phyloP scores from a whole-genome alignment of 2,888 invertebrate species.

The Abrostola triplasia region DNA sequence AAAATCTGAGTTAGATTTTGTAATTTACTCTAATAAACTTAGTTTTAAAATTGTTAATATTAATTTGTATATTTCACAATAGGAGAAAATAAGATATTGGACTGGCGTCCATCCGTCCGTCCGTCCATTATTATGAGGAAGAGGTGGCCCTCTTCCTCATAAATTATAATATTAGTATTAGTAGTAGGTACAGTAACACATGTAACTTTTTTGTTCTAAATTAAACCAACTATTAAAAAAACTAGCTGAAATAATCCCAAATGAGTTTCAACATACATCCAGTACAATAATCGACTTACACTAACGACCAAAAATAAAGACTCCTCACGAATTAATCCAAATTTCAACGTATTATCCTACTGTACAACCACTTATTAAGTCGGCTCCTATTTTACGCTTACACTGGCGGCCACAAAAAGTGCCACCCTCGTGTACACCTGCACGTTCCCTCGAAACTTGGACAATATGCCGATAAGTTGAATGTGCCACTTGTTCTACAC shows the following conservation, averaged over 20 bases:
- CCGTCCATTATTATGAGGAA: no score
- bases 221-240: no score
- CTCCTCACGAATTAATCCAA: conserved; percentile 68
- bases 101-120: no score
- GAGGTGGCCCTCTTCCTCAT: no score
- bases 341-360: conserved; percentile 69
- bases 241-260: conserved; percentile 7
- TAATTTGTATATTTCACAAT: no score
- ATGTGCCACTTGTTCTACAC: conserved; percentile 64
- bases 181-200: no score
- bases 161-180: no score
- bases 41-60: no score
- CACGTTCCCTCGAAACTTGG: conserved; percentile 79
- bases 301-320: conserved; percentile 57
- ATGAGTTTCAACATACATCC: not conserved
- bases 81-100: no score
- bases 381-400: conserved; percentile 81
- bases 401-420: conserved; percentile 76
- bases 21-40: no score
- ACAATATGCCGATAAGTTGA: conserved; percentile 72
- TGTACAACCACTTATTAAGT: conserved; percentile 84
- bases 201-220: no score
- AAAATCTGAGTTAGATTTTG: no score
- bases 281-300: conserved; percentile 61
- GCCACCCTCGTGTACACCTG: conserved; percentile 83